Base-by-base conservation (phyloP, 2,888 invertebrate genomes). In the Amphimallon solstitiale region DNA sequence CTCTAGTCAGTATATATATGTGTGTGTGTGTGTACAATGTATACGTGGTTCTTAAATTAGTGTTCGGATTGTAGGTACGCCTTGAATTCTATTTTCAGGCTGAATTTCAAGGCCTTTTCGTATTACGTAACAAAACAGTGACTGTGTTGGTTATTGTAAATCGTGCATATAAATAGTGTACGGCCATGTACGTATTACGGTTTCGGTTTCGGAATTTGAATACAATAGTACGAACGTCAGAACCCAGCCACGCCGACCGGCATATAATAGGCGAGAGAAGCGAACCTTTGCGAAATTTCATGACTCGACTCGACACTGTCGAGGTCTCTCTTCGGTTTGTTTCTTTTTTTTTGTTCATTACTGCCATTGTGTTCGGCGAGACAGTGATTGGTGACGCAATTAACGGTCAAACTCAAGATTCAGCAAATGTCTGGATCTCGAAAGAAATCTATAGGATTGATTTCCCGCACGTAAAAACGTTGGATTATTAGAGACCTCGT, bases 311-410 rank as follows among this genome's bases (percentile, higher is more conserved):
- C 51, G 10, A 29, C 29, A n/a, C 29, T 23, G 10, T 9, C 9
- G 17, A 45, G 45, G 9, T 19, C 19, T 19, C 19, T 46, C 21
- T 9, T n/a, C 10, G 9, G 51, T 35, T 35, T 35, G 34, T 17
- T 56, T 56, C 40, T 14, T 56, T 56, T 56, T 54, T 37, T 14
- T 52, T 37, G 23, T 40, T 21, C 21, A 56, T 40, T 56, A 56
- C 23, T n/a, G 40, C 56, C 37, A 40, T 56, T 56, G 51, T 51
- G 23, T 51, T 51, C 34, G 56, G 34, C 38, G 40, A 34, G 54
- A 40, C 54, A 23, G 54, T 56, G 56, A 56, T 38, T 40, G 40
- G 56, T 56, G 56, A 56, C 40, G 56, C 40, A 40, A 56, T 40
- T 40, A 56, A 40, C 38, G 40, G 56, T 17, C 56, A 40, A 29